Base-by-base conservation (phyloP, 2,113 vertebrate genomes). In the Pontoporia blainvillei region DNA sequence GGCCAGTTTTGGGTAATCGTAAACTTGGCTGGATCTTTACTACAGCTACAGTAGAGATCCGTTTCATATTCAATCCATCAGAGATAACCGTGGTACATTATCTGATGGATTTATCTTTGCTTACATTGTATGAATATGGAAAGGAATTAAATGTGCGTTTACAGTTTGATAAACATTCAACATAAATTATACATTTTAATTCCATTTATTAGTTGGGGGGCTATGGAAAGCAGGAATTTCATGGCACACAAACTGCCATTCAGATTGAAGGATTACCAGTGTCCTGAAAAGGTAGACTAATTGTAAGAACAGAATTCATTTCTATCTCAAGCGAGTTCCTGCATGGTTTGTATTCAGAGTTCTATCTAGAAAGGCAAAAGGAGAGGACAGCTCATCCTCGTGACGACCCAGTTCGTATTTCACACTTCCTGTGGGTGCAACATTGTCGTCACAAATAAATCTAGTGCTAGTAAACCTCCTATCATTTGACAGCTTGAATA, bases 151-250 rank as follows among this genome's bases (percentile, higher is more conserved):
- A 90, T 78, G 84, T 91, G 73, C 92, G 54, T 96, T 97, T 97
- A 85, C 82, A 85, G 94, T 91, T 94, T 61, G 57, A 96, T 79
- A 91, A 95, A 97, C 4, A 52, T 92, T 97, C 90, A 97, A 96
- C 71, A 97, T 79, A 96, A 98, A 97, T 96, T 96, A 97, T 62
- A 96, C 54, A 95, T 97, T 98, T 98, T 92, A 96, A 76, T 98
- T 97, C 90, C 49, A 96, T 82, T 96, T 98, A 96, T 93, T 97
- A 97, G 96, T 96, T 97, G 71, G 79, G 79, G 76, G 88, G 94
- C 76, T 91, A 84, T 75, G 83, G 92, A 94, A 78, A 96, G n/a
- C 29, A 49, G 59, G 87, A 27, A 21, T 95, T 96, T 49, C 46
- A 46, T 13, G 82, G 90, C 17, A 20, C 52, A 71, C 6, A 81